Evolutionary conservation across 2,797 vertebrate species (phyloP), one percentile per base, ranked within the genome.

Genomic region (Danionella dracula): DNA sequence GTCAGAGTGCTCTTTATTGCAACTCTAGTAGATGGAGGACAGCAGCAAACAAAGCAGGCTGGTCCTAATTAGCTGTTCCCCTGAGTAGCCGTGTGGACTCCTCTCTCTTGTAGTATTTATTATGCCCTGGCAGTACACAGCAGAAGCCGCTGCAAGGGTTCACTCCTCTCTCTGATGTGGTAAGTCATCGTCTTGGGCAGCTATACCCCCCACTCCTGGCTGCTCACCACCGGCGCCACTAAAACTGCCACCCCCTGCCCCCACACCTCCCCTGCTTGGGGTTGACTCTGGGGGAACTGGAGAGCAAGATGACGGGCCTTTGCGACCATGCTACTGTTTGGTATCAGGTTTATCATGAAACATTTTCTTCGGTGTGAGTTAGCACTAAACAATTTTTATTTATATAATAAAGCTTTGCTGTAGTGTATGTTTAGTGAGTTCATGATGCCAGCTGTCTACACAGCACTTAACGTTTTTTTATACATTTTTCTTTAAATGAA

Each of bases 211-310:
- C 51, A 3, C 46, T 65, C 55, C 64, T 72, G 73, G 63, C 64
- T 75, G 66, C 71, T 78, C 57, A 78, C 76, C 76, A 78, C 76
- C 75, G 76, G 76, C 73, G 76, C 76, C 76, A 78, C 76, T 76
- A 70, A 62, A 73, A 74, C 59, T 63, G 45, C 54, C 64, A 69
- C 54, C 68, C 55, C 60, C 58, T 34, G 48, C 46, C 50, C 56
- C 64, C 27, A 32, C 45, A 58, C 44, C 66, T 66, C 65, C 70
- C 41, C 45, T 61, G 60, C 68, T 62, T 53, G 62, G 60, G 75
- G 71, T 77, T 55, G 50, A 71, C 44, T 61, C 21, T 34, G 37
- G 60, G 68, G 65, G 70, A 77, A 62, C 49, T 11, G 38, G 56
- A 62, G 35, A 27, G 34, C 68, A 65, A 37, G 50, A 66, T 74